Percentiles rank a stretch among this genome's conserved stretches.
Conservation (phyloP, 2,797 vertebrate genomes). For the Kryptopterus vitreolus region DNA sequence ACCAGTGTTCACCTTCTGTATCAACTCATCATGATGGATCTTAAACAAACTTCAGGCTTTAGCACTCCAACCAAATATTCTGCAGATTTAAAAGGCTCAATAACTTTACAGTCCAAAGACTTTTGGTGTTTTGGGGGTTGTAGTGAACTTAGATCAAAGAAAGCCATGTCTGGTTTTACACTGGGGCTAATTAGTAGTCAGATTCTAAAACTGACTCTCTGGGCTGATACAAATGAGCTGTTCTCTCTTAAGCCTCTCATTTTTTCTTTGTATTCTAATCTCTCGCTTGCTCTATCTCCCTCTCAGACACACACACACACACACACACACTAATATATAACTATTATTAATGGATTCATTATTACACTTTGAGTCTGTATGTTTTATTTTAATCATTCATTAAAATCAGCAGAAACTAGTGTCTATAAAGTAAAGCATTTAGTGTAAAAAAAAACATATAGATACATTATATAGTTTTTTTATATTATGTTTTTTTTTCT, state of each 20-base stretch:
- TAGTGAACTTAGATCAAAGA: slow-evolving; percentile 42
- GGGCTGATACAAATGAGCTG: slow-evolving; percentile 11
- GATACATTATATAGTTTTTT: background rate
- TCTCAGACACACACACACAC: slow-evolving; percentile 14
- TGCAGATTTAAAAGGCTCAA: no score
- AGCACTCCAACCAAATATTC: background rate
- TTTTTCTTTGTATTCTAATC: background rate
- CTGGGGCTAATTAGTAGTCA: slow-evolving; percentile 32
- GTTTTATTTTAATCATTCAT: background rate
- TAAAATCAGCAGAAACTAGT: slow-evolving; percentile 3
- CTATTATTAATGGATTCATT: background rate
- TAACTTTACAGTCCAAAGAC: background rate
- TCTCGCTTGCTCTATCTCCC: no score
- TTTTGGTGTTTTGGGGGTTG: slow-evolving; percentile 25
- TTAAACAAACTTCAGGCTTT: slow-evolving; percentile 27
- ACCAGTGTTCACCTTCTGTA: slow-evolving; percentile 15
- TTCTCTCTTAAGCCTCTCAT: background rate
- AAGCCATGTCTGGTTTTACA: slow-evolving; percentile 14
- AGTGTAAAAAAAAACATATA: no score
- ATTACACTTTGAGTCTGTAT: background rate
- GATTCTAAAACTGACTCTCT: slow-evolving; percentile 22
- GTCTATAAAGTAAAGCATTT: background rate
- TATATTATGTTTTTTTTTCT: background rate
- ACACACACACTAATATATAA: background rate
- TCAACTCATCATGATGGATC: slow-evolving; percentile 9